A percentile compares a stretch with the other conserved stretches of the same genome.
phyloP scores from a whole-genome alignment of 2,888 invertebrate species.

The Spatulosminthurus flaviceps region DNA sequence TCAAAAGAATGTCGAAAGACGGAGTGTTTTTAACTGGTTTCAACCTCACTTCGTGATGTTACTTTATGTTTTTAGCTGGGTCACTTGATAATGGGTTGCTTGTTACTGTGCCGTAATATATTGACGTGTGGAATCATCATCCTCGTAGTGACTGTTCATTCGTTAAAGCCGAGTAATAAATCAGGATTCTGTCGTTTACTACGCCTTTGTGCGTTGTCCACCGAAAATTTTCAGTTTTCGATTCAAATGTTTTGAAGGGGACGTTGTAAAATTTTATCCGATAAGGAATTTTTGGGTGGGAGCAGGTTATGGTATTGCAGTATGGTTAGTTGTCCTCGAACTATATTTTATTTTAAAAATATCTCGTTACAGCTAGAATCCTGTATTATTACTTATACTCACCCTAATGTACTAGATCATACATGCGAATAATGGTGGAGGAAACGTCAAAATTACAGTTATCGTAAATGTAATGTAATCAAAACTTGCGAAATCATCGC shows the following conservation, averaged over 20 bases:
- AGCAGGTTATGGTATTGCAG: too few relatives aligned
- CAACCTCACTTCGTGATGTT: conserved; percentile 29
- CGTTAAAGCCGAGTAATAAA: conserved; percentile 20
- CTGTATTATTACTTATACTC: too few relatives aligned
- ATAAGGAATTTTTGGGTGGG: not conserved
- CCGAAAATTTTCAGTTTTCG: not conserved
- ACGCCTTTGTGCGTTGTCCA: not conserved
- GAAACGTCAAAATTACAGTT: too few relatives aligned
- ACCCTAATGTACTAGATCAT: too few relatives aligned
- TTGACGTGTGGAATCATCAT: not conserved
- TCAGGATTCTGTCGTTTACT: not conserved
- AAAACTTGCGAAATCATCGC: not conserved
- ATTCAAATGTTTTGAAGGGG: not conserved
- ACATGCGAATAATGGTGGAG: too few relatives aligned
- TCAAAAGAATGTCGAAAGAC: not conserved
- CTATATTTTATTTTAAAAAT: too few relatives aligned
- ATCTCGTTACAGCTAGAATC: too few relatives aligned
- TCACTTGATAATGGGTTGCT: conserved; percentile 2
- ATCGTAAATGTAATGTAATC: too few relatives aligned
- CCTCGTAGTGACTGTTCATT: not conserved
- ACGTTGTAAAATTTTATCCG: too few relatives aligned
- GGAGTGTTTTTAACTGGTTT: not conserved
- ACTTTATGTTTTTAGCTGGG: conserved; percentile 21
- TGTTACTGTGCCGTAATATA: conserved; percentile 11
- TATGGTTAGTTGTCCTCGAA: too few relatives aligned